Evolutionary conservation across 2,113 vertebrate genomes (phyloP).

Genomic region (Brachyistius frenatus): DNA sequence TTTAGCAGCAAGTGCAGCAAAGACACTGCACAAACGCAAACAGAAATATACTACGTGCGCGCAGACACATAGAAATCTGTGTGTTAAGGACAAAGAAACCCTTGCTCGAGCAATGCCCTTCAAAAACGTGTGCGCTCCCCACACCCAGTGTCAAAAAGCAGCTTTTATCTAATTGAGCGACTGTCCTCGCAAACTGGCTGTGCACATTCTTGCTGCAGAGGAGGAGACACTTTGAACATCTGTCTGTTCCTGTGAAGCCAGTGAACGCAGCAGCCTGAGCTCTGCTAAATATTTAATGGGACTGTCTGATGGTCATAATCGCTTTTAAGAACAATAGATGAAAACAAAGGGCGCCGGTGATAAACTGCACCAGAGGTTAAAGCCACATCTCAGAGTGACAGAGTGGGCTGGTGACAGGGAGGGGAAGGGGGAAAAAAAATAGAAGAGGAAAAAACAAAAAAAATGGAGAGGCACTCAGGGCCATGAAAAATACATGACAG

Average conservation of each 20-base stretch:
- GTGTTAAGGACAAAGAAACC: constrained; percentile 21
- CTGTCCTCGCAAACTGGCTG: constrained; percentile 39
- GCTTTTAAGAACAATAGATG: constrained; percentile 77
- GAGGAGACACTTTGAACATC: constrained; percentile 62
- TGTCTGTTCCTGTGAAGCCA: constrained; percentile 62
- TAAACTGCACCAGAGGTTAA: constrained; percentile 48
- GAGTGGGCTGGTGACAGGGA: constrained; percentile 15
- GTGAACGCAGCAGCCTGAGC: constrained; percentile 45
- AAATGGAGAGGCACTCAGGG: constrained; percentile 39
- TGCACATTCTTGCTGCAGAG: constrained; percentile 9
- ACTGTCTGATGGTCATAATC: constrained; percentile 79
- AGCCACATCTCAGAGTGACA: constrained; percentile 58
- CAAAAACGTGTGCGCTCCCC: not conserved
- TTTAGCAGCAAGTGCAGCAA: constrained; percentile 39
- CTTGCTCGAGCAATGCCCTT: not conserved
- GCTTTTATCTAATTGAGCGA: constrained; percentile 45
- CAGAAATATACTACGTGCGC: not conserved
- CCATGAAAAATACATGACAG: constrained; percentile 64
- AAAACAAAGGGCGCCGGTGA: constrained; percentile 68
- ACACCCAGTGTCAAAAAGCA: constrained; percentile 29
- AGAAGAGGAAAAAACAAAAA: constrained; percentile 1
- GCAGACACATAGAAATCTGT: not conserved
- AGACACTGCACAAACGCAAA: not conserved
- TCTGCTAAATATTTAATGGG: constrained; percentile 79
- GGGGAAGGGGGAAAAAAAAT: not conserved